Base-by-base conservation (phyloP, 2,113 vertebrate species). In the Choloepus hoffmanni region DNA sequence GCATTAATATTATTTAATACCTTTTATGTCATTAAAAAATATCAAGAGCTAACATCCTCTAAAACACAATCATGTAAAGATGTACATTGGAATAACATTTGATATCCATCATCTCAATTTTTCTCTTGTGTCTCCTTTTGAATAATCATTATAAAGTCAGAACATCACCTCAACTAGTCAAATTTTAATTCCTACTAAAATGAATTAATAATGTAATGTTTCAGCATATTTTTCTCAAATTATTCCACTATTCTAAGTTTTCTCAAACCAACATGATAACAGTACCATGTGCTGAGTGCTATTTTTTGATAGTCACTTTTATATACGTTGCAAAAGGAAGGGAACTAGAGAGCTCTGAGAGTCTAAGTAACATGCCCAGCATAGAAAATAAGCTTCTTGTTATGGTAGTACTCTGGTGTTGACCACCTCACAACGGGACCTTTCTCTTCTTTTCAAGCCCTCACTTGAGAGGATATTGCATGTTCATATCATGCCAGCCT, bases 311-410 rank as follows among this genome's bases (percentile, higher is more conserved):
- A 0, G 14, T 1, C 40, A 33, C 60, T 36, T 43, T 21, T 4
- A 36, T 16, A 0, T 1, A 28, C 5, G 9, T 0, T 8, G 53
- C 5, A 2, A 5, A 23, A 65, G 1, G 33, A 12, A 58, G 55
- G 45, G 55, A 36, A 5, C 21, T 26, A 40, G 0, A 3, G 6
- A 3, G 6, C 48, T 91, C 76, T n/a, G 18, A 60, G 28, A 21
- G 23, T 0, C 1, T 4, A 18, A n/a, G 36, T 1, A 3, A 50
- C 0, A 1, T 0, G 60, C 73, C 33, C 33, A 4, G 30, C 28
- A 67, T n/a, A 9, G n/a, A 55, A 72, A 26, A 43, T 3, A 5
- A 1, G 1, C 7, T 16, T 62, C 40, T 73, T 53, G n/a, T 11
- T 12, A 45, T 65, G 67, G 36, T 18, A 18, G 7, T 15, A 28